Evolutionary conservation across 2,113 vertebrate species (phyloP), one percentile per base, ranked within the genome.

Genomic region (Corapipo altera): DNA sequence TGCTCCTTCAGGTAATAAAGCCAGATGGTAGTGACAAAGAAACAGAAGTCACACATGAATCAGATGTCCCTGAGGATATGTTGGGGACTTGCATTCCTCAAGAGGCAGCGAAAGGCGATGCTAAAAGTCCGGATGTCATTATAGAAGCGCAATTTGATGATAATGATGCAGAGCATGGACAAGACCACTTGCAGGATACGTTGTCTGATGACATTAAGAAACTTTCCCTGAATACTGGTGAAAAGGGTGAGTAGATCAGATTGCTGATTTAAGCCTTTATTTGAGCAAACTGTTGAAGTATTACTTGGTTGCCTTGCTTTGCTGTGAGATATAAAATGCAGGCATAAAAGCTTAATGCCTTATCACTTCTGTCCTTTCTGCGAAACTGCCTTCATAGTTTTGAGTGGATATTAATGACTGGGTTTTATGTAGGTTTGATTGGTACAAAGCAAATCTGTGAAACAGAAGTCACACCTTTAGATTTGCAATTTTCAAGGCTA

Each of bases 1-100:
- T 67, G 51, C 83, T 81, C 95, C 67, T 97, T 65, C 92, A 99
- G 99, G 98, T 99, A 82, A 97, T 98, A 96, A 98, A 98, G 93
- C 97, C 98, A 41, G 99, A 98, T 83, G 97, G 85, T 62, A 91
- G 81, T 87, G 98, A 99, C 66, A 98, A 72, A 92, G 98, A 98
- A 87, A 93, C 97, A 86, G 98, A 99, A 87, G 97, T 96, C 43
- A 64, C 91, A 30, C 97, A 97, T 88, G 98, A 98, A 91, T 96
- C 98, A 62, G 85, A 85, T 7, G 14, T 95, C 76, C 88, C 97
- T 0, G 96, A 95, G 92, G 96, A 96, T 43, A 43, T 90, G 49
- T 0, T 96, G 89, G 95, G 92, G 74, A 52, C 96, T 80, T 65
- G 61, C 13, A 15, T 91, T 65, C 83, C 64, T 12, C 91, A 18